Conservation (phyloP, 2,113 vertebrate species). For the Cygnus atratus region DNA sequence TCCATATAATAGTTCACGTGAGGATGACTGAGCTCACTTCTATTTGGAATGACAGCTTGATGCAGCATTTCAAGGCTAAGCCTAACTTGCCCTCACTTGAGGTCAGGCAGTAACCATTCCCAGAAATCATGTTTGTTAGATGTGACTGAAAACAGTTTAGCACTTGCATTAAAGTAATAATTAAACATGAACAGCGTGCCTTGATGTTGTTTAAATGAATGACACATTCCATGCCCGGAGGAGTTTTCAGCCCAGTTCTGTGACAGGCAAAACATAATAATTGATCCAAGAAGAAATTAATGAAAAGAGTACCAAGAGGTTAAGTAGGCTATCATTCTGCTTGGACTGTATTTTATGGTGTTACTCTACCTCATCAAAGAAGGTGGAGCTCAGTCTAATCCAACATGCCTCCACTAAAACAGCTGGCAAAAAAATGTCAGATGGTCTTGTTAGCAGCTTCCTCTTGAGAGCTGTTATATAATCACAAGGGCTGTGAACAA, state of each 20-base stretch:
- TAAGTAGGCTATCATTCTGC: slow-evolving; percentile 41
- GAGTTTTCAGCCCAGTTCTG: slow-evolving; percentile 53
- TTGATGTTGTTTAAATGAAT: slow-evolving; percentile 66
- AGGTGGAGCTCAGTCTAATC: not conserved
- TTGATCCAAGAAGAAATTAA: slow-evolving; percentile 57
- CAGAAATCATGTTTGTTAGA: slow-evolving; percentile 61
- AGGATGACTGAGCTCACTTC: slow-evolving; percentile 56
- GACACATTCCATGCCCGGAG: slow-evolving; percentile 60
- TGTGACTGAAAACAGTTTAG: slow-evolving; percentile 66
- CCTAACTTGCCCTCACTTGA: slow-evolving; percentile 64
- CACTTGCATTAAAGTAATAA: slow-evolving; percentile 63
- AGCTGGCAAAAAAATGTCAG: slow-evolving; percentile 24
- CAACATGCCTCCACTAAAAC: not conserved
- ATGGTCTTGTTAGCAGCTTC: slow-evolving; percentile 12
- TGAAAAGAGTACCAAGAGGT: slow-evolving; percentile 37
- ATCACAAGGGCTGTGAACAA: not conserved
- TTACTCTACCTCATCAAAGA: not conserved
- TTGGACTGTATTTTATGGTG: not conserved
- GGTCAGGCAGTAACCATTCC: slow-evolving; percentile 49
- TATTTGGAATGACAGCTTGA: slow-evolving; percentile 70
- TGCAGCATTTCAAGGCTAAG: slow-evolving; percentile 70
- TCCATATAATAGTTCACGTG: slow-evolving; percentile 44
- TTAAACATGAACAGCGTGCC: slow-evolving; percentile 58
- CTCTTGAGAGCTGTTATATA: slow-evolving; percentile 40
- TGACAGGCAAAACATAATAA: slow-evolving; percentile 62